Evolutionary conservation across 1,140 invertebrate genomes (phyloP), one percentile per base, ranked within the genome.

Genomic region (Glossosoma conforme): DNA sequence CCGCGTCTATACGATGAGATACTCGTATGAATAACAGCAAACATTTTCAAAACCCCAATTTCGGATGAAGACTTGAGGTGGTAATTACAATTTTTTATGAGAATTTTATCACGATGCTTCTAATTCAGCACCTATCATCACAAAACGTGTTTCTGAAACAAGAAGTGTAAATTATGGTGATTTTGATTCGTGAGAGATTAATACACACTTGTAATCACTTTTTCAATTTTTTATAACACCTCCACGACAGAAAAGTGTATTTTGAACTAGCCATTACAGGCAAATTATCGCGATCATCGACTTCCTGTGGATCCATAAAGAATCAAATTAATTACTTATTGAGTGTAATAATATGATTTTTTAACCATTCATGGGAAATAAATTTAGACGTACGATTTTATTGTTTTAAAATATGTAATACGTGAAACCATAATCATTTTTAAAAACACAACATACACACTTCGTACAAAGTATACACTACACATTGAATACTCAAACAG

Each of bases 161-260:
- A 13, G 45, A 54, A 54, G 52, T 43, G 30, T 28, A 49, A 18
- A 54, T 54, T 54, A 54, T 49, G 46, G 46, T 54, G 38, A 54
- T 54, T 43, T 44, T 33, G 37, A 33, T 53, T 37, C 52, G 52
- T 44, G 41, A 49, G 28, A 44, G 33, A 49, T 54, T 42, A 50
- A 33, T 42, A 22, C 10, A 14, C 43, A 20, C 30, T 25, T 33
- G 38, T 32, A 50, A 19, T 18, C 18, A 33, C 15, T 42, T 50
- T 42, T 50, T 50, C 43, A 4, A 33, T 3, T 33, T 3, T 33
- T 13, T 33, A 3, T 37, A 14, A 46, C 44, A 37, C 44, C 38
- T 46, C n/a, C 25, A 24, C 11, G 44, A 46, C 44, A 46, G 19
- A 25, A 46, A 46, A 46, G 13, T 17, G 20, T 25, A 35, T 35